A percentile compares a stretch with the other conserved stretches of the same genome.
Conservation (phyloP, 2,888 invertebrate genomes). For the Tethea ocularis region DNA sequence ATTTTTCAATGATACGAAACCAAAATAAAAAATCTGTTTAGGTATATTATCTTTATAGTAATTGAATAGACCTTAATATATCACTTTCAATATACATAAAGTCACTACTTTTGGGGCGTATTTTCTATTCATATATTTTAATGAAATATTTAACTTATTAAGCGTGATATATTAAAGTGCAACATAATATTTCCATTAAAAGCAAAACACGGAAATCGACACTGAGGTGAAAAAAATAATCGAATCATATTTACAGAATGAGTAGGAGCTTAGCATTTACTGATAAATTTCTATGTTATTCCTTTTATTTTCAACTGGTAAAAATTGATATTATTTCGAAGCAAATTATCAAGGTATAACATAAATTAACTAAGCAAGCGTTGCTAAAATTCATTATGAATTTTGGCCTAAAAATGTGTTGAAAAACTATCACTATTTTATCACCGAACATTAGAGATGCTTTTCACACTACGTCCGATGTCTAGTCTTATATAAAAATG, state of each 20-base stretch:
- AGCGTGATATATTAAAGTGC: neutral
- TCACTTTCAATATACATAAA: neutral
- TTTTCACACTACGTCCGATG: neutral
- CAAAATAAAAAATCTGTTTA: neutral
- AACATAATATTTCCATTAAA: neutral
- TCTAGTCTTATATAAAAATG: constrained; percentile 1
- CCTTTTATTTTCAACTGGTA: too few relatives aligned
- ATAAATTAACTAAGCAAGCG: too few relatives aligned
- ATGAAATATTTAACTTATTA: neutral
- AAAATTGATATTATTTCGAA: too few relatives aligned
- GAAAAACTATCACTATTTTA: neutral
- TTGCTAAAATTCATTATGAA: too few relatives aligned
- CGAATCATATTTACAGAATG: too few relatives aligned
- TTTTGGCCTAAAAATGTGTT: neutral
- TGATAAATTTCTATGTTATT: too few relatives aligned
- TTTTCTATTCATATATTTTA: neutral
- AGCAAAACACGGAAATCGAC: constrained; percentile 1
- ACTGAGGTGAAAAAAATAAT: neutral
- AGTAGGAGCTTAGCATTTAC: neutral
- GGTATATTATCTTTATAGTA: neutral
- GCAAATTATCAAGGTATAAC: too few relatives aligned
- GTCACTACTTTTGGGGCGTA: constrained; percentile 7
- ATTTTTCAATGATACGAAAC: neutral
- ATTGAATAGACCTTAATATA: neutral
- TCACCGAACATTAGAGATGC: neutral